Conservation (phyloP, 2,113 vertebrate genomes). For the Chloebia gouldiae region DNA sequence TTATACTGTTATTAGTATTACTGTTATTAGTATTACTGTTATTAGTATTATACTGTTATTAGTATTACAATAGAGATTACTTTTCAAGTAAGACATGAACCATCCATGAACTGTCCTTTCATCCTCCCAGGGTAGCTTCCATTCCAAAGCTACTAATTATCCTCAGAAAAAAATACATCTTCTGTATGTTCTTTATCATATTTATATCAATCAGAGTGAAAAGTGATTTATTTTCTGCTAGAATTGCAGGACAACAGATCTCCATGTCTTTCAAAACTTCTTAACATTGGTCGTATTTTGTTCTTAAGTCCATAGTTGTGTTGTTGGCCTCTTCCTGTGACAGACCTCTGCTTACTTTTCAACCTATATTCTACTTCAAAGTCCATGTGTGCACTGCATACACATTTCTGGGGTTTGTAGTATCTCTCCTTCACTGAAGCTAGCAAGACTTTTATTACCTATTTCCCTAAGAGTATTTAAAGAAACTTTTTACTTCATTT, state of each 20-base stretch:
- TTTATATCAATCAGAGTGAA: background rate
- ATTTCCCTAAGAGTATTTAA: background rate
- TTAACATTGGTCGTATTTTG: background rate
- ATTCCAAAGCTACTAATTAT: background rate
- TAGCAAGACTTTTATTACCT: background rate
- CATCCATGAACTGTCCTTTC: background rate
- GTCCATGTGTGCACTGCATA: background rate
- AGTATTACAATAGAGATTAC: background rate
- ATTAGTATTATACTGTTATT: no score
- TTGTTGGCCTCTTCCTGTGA: background rate
- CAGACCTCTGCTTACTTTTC: background rate
- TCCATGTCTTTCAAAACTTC: background rate
- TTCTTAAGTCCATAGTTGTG: background rate
- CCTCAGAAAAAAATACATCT: background rate
- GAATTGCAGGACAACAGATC: background rate
- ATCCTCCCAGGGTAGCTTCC: background rate
- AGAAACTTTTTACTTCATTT: background rate
- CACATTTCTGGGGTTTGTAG: background rate
- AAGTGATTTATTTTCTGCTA: background rate
- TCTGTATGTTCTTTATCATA: background rate
- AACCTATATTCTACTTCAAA: background rate
- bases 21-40: no score
- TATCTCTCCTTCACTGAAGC: background rate
- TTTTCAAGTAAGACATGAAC: background rate
- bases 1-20: no score